Evolutionary conservation across 2,797 vertebrate species (phyloP).

Genomic region (Rhinichthys osculus): DNA sequence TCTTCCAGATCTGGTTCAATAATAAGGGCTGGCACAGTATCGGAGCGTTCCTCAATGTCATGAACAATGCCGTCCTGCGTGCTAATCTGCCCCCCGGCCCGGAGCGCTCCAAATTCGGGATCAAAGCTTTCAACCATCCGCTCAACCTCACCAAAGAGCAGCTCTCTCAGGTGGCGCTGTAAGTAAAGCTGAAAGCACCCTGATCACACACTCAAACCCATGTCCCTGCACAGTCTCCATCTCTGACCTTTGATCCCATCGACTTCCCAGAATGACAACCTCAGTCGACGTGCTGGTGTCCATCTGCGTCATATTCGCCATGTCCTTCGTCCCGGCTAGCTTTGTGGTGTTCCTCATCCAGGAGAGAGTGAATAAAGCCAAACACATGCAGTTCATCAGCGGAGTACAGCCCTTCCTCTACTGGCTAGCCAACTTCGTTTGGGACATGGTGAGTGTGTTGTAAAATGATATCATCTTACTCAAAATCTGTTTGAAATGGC

Average conservation of each 20-base stretch:
- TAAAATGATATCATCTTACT: background rate
- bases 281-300: conserved; percentile 97
- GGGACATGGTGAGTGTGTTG: conserved; percentile 92
- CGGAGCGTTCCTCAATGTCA: conserved; percentile 92
- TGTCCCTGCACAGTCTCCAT: background rate
- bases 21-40: conserved; percentile 99
- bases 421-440: conserved; percentile 96
- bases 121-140: conserved; percentile 93
- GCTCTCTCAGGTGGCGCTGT: conserved; percentile 97
- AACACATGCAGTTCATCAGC: conserved; percentile 97
- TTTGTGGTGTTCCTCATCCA: conserved; percentile 99
- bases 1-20: conserved; percentile 95
- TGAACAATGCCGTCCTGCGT: conserved; percentile 95
- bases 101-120: conserved; percentile 86
- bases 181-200: conserved; percentile 68
- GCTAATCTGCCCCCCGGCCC: conserved; percentile 83
- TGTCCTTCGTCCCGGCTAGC: conserved; percentile 98
- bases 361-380: conserved; percentile 96
- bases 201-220: background rate
- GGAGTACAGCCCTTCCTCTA: conserved; percentile 96
- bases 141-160: conserved; percentile 98
- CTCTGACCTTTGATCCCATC: background rate
- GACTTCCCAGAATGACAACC: conserved; percentile 89
- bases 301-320: conserved; percentile 98
- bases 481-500: background rate